Evolutionary conservation across 2,113 vertebrate genomes (phyloP).

Genomic region (Triplophysa tibetana): DNA sequence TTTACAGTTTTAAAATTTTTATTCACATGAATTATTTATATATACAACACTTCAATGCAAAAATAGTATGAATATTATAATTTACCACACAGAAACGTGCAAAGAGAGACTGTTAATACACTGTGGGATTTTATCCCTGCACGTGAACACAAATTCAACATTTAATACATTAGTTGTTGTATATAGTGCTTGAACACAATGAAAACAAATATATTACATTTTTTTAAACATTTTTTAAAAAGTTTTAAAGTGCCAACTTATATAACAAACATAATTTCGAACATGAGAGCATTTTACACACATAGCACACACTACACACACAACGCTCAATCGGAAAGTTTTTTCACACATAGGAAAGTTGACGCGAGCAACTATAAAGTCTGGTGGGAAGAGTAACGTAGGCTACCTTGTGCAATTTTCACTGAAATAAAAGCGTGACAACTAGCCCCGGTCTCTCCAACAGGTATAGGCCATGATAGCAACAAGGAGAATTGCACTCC

Average conservation of each 20-base stretch:
- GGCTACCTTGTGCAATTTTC: too few species aligned
- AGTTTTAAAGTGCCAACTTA: neutral
- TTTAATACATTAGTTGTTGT: neutral
- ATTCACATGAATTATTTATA: neutral
- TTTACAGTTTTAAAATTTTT: neutral
- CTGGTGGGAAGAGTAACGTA: too few species aligned
- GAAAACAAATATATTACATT: neutral
- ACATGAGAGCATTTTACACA: neutral
- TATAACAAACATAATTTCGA: too few species aligned
- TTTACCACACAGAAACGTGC: neutral
- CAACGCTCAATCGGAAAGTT: too few species aligned
- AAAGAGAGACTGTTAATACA: neutral
- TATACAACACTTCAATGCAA: neutral
- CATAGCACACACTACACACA: too few species aligned
- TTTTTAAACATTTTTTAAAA: too few species aligned
- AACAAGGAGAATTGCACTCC: too few species aligned
- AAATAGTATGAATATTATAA: neutral
- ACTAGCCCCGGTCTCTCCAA: too few species aligned
- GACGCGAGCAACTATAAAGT: too few species aligned
- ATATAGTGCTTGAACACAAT: neutral
- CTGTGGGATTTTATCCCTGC: neutral
- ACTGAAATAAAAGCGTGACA: too few species aligned
- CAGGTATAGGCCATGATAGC: too few species aligned
- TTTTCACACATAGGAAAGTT: too few species aligned
- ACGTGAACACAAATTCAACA: slow-evolving; percentile 22